Base-by-base conservation (phyloP, 1,140 invertebrate species). In the Zaprionus gabonicus region DNA sequence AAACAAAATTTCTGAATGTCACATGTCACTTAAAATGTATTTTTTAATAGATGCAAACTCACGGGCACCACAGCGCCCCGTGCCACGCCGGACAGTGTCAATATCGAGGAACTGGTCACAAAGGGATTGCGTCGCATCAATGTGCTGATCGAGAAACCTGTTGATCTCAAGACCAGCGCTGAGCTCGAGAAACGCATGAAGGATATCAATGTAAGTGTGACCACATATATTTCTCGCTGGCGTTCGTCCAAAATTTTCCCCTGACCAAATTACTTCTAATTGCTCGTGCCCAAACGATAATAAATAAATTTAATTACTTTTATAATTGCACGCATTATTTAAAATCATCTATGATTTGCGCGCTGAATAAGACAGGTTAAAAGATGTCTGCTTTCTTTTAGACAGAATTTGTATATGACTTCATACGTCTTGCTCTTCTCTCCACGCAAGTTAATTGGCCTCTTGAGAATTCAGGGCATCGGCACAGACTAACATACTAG, bases 41-140 rank as follows among this genome's bases (percentile, higher is more conserved):
- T 9, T 41, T 38, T 46, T 59, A 1, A 34, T 13, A 92, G 91
- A 69, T 91, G 87, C 7, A 92, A 86, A 63, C 55, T 76, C 2
- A 69, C 78, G 0, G 82, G 75, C 7, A 66, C 55, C 2, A 51
- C 71, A 51, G 59, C 64, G 4, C 12, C 80, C 10, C 87, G 77
- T 41, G 71, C 87, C 0, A 73, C 82, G 0, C 27, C 78, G 27
- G 88, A 92, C 10, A 87, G 76, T 57, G 87, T 92, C 3, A 90
- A 93, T 34, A 78, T 93, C 7, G 92, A 93, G 46, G 92, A 93
- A 36, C 69, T 93, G n/a, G 81, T 93, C 4, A 78, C 83, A 1
- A 93, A 93, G 63, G 91, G 91, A 15, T 57, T 93, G 20, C 88
- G 91, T 13, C 91, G 92, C 56, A 92, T 93, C 23, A 87, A 92